These are phyloP conservation scores for Ptychodera flava DNA, from an alignment of 35 echinoderm and acorn worm genomes.

Conservation along the genomic window DNA sequence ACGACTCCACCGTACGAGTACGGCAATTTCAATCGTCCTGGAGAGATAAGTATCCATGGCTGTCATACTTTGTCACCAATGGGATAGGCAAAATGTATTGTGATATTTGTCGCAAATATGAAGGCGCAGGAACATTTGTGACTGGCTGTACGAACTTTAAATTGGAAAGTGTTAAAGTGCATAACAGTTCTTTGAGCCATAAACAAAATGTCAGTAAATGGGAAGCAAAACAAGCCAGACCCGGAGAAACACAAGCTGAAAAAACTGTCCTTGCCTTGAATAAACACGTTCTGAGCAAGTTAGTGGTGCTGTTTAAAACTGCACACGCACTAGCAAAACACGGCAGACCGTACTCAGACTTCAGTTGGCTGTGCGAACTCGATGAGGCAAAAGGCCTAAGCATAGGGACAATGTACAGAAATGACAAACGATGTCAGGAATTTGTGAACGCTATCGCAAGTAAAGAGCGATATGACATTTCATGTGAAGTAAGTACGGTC, in stretches of 20 bases:
- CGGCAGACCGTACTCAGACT: neutral
- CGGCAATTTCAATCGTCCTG: neutral
- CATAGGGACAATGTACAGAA: slow-evolving; percentile 3
- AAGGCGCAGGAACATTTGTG: neutral
- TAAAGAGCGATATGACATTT: neutral
- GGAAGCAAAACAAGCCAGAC: neutral
- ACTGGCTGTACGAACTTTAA: neutral
- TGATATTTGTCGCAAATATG: neutral
- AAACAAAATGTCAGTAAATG: neutral
- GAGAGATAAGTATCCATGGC: neutral
- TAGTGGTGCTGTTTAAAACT: slow-evolving; percentile 2
- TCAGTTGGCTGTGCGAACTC: neutral
- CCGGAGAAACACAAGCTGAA: neutral
- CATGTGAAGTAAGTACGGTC: neutral
- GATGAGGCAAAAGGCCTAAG: slow-evolving; percentile 7
- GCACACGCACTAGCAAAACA: neutral
- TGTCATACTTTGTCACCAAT: neutral
- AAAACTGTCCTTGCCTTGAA: neutral
- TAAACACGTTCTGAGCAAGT: neutral
- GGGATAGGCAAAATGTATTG: neutral
- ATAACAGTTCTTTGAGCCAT: neutral
- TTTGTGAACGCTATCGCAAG: slow-evolving; percentile 6
- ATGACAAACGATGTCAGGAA: neutral
- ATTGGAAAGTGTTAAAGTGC: neutral
- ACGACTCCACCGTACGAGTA: neutral